Evolutionary conservation across 2,888 invertebrate genomes (phyloP).

Genomic region (Tetanocera ferruginea): DNA sequence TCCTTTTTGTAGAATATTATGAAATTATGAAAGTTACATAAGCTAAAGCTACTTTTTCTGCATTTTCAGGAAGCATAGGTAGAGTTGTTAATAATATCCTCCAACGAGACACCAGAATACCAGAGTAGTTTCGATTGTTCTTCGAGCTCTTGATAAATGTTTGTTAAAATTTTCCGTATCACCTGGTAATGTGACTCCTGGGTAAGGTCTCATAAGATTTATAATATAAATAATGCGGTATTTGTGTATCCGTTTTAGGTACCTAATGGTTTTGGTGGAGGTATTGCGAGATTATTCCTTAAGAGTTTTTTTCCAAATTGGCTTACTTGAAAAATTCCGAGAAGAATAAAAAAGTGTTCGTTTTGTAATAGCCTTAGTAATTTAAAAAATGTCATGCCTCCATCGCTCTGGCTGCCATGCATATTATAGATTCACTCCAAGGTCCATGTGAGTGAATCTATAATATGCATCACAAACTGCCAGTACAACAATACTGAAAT

Average conservation of each 20-base stretch:
- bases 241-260: slow-evolving; percentile 22
- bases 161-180: slow-evolving; percentile 40
- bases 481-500: slow-evolving; percentile 36
- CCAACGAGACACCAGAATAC: slow-evolving; percentile 44
- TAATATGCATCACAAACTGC: slow-evolving; percentile 44
- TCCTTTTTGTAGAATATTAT: slow-evolving; percentile 22
- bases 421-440: slow-evolving; percentile 38
- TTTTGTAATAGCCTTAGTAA: neutral
- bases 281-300: slow-evolving; percentile 29
- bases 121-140: slow-evolving; percentile 42
- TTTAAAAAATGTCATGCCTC: slow-evolving; percentile 32
- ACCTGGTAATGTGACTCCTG: neutral
- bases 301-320: slow-evolving; percentile 38
- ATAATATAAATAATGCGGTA: slow-evolving; percentile 31
- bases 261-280: slow-evolving; percentile 15
- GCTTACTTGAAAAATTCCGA: too few species aligned
- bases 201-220: slow-evolving; percentile 39
- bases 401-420: slow-evolving; percentile 38
- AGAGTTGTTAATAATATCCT: slow-evolving; percentile 40
- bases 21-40: slow-evolving; percentile 41
- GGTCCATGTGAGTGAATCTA: slow-evolving; percentile 37
- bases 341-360: neutral
- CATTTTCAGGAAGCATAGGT: slow-evolving; percentile 39
- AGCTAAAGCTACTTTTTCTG: slow-evolving; percentile 40
- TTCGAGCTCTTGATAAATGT: slow-evolving; percentile 29